These are phyloP conservation scores for Pseudanteris insignis DNA, from an alignment of 2,888 invertebrate genomes.

Conservation along the genomic window DNA sequence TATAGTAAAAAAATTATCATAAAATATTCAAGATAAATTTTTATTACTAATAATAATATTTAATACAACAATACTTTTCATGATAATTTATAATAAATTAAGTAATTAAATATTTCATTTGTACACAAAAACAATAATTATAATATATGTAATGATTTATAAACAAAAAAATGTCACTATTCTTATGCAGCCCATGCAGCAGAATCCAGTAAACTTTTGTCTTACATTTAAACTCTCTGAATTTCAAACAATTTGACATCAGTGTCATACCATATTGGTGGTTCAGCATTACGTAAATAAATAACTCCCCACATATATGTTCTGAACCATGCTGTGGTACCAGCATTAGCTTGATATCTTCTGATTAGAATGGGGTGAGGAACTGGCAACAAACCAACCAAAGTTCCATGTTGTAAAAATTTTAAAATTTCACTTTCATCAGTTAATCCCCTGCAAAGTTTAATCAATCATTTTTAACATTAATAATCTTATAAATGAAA, in stretches of 20 bases:
- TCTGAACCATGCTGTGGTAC: slow-evolving; percentile 99
- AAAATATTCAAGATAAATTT: too few relatives aligned
- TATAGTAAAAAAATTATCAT: too few relatives aligned
- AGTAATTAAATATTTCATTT: too few relatives aligned
- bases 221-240: slow-evolving; percentile 83
- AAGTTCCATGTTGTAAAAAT: slow-evolving; percentile 97
- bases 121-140: too few relatives aligned
- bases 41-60: too few relatives aligned
- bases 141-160: too few relatives aligned
- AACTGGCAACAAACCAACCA: slow-evolving; percentile 96
- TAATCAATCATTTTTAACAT: not conserved
- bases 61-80: too few relatives aligned
- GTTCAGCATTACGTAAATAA: slow-evolving; percentile 96
- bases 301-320: slow-evolving; percentile 99
- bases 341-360: slow-evolving; percentile 98
- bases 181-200: too few relatives aligned
- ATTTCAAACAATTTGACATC: slow-evolving; percentile 99
- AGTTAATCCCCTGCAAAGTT: slow-evolving; percentile 82
- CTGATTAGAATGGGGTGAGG: slow-evolving; percentile 99
- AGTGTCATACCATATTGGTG: slow-evolving; percentile 99
- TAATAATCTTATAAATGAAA: too few relatives aligned
- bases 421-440: slow-evolving; percentile 99
- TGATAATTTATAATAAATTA: too few relatives aligned
- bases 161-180: too few relatives aligned
- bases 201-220: too few relatives aligned